Conservation (phyloP, 2,888 invertebrate genomes). For the Callyntrura guangdongensis region DNA sequence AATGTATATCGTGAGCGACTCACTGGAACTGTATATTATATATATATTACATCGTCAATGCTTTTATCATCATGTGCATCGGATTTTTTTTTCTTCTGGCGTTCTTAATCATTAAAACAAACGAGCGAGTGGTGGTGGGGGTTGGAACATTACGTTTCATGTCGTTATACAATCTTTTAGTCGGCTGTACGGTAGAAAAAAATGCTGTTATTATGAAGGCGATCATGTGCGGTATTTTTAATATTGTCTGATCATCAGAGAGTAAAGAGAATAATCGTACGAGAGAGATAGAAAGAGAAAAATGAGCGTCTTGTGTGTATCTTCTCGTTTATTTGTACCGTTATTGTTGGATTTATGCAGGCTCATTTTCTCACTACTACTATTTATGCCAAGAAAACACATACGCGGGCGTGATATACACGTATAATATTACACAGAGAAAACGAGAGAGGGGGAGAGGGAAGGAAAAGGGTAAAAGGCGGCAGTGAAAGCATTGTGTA, state of each 20-base stretch:
- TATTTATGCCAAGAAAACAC: too few species aligned
- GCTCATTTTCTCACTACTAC: neutral
- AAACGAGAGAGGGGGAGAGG: neutral
- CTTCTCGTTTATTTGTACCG: neutral
- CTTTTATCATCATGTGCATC: conserved; percentile 12
- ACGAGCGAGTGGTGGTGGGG: neutral
- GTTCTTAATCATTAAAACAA: conserved; percentile 23
- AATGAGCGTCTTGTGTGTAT: neutral
- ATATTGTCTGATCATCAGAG: neutral
- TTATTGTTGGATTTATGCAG: neutral
- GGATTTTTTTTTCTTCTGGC: neutral
- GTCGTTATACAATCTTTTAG: neutral
- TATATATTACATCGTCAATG: neutral
- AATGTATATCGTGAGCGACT: neutral
- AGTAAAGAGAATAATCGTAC: too few species aligned
- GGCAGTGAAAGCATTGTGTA: conserved; percentile 60
- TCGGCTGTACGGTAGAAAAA: neutral
- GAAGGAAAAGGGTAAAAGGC: conserved; percentile 56
- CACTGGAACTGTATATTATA: too few species aligned
- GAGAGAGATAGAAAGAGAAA: neutral
- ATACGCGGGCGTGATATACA: too few species aligned
- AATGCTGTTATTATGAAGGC: neutral
- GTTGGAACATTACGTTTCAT: neutral
- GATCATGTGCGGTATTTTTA: neutral
- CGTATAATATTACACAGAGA: too few species aligned